Percentiles rank a stretch among this genome's conserved stretches.
phyloP scores from a whole-genome alignment of 2,888 invertebrate genomes.

The Leptinotarsa tumamoca region DNA sequence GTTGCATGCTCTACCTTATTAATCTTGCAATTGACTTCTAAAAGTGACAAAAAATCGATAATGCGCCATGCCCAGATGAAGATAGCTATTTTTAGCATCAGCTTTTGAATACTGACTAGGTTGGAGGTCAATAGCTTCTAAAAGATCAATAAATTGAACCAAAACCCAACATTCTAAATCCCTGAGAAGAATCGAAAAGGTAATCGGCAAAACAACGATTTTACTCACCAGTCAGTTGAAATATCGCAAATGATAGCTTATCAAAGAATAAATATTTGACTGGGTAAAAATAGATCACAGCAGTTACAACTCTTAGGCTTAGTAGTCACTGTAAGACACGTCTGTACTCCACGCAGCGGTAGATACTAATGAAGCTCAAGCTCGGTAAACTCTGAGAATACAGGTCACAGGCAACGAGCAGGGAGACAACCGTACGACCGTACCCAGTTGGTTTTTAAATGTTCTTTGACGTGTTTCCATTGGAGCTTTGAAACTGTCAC shows the following conservation, averaged over 20 bases:
- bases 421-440: background rate
- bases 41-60: no score
- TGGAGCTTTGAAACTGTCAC: conserved; percentile 5
- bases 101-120: background rate
- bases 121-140: background rate
- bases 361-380: background rate
- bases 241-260: background rate
- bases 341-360: background rate
- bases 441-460: background rate
- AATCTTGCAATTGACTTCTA: no score
- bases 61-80: background rate
- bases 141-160: background rate
- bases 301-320: background rate
- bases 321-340: background rate
- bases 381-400: background rate
- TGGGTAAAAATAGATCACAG: conserved; percentile 2
- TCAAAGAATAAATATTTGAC: background rate
- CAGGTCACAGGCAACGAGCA: background rate
- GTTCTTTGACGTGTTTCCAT: conserved; percentile 6
- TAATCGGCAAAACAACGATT: no score
- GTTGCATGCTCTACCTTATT: no score
- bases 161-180: no score
- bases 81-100: background rate
- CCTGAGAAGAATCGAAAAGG: no score
- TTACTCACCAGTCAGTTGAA: background rate